Conservation (phyloP, 2,113 vertebrate genomes). For the Cryptoleucopteryx plumbea region DNA sequence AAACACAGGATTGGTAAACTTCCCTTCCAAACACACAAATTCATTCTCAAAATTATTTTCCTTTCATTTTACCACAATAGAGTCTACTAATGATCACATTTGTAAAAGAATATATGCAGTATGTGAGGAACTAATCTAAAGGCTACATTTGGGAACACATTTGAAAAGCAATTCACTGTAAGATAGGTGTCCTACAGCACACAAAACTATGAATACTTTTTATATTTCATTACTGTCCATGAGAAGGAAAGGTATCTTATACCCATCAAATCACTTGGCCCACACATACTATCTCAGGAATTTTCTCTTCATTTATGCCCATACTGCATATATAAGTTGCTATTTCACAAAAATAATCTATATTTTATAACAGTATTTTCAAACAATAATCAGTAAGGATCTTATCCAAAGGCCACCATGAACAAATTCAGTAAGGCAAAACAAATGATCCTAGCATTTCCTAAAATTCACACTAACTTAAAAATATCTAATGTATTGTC, state of each 20-base stretch:
- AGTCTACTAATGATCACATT: not conserved
- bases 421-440: not conserved
- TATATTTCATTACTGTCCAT: not conserved
- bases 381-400: not conserved
- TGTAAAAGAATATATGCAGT: not conserved
- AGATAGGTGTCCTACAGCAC: slow-evolving; percentile 21
- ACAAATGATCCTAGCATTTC: not conserved
- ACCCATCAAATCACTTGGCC: slow-evolving; percentile 6
- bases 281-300: slow-evolving; percentile 1
- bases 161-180: slow-evolving; percentile 41
- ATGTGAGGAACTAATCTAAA: slow-evolving; percentile 37
- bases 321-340: not conserved
- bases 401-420: not conserved
- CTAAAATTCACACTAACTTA: not conserved
- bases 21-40: slow-evolving; percentile 26
- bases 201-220: slow-evolving; percentile 20
- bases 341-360: not conserved
- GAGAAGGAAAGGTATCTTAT: not conserved
- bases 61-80: slow-evolving; percentile 10
- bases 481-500: not conserved
- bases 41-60: not conserved
- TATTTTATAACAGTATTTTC: not conserved
- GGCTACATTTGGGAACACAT: not conserved
- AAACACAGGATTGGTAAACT: not conserved
- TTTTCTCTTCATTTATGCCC: slow-evolving; percentile 17